These are phyloP conservation scores for Pelvicachromis taeniatus DNA, from an alignment of 2,113 vertebrate species.

Conservation along the genomic window DNA sequence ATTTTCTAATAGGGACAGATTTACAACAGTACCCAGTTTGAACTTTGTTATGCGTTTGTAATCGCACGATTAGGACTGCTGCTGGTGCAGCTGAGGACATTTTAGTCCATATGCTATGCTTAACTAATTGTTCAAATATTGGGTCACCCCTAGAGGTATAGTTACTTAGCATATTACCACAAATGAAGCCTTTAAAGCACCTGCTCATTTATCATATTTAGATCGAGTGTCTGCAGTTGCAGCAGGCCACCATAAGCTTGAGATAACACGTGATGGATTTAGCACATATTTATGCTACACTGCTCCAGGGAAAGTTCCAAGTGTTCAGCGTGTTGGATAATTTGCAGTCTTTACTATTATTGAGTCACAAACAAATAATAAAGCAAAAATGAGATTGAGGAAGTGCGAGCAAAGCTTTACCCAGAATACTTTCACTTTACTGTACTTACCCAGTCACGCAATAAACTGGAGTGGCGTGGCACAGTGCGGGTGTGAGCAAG, in stretches of 20 bases:
- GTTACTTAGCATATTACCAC: not conserved
- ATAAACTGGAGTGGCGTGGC: constrained; percentile 8
- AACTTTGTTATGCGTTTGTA: not conserved
- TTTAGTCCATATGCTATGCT: not conserved
- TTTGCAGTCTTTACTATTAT: not conserved
- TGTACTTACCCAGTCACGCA: constrained; percentile 19
- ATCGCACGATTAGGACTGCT: not conserved
- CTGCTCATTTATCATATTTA: not conserved
- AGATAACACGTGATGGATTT: not conserved
- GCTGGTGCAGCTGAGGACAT: not conserved
- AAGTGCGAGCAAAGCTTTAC: constrained; percentile 35
- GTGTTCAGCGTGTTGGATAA: not conserved
- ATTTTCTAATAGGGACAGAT: not conserved
- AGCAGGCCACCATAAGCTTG: not conserved
- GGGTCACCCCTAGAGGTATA: not conserved
- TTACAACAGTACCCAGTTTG: not conserved
- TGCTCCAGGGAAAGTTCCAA: not conserved
- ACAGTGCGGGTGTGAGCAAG: constrained; percentile 43
- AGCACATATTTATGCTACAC: not conserved
- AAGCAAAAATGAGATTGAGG: constrained; percentile 30
- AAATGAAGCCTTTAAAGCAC: not conserved
- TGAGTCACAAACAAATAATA: not conserved
- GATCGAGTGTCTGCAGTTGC: not conserved
- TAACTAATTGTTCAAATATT: not conserved
- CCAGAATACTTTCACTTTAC: constrained; percentile 38